Base-by-base conservation (phyloP, 2,797 vertebrate species). In the Leptoclinus maculatus region DNA sequence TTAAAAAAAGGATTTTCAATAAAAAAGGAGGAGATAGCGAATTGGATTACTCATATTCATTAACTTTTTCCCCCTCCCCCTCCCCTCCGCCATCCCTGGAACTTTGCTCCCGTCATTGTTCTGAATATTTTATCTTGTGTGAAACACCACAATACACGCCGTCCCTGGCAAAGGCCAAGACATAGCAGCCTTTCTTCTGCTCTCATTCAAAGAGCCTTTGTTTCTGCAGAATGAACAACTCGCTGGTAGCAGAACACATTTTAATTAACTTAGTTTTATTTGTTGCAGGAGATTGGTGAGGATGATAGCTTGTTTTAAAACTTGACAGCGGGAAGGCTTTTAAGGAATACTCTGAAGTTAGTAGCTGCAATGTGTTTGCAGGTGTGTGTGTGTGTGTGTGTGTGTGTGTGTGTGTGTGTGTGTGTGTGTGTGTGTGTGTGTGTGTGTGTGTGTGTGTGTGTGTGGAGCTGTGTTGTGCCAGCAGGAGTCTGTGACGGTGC, bases 31-130 rank as follows among this genome's bases (percentile, higher is more conserved):
- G 85, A 91, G 92, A 96, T 97, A 96, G 96, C 91, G 95, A 97
- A 97, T 97, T 97, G 96, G 96, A 96, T 97, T 97, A 97, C 96
- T 96, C 95, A 95, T 94, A 96, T 97, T 97, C 96, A 97, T 98
- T 97, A 97, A 96, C 93, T 95, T 95, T 95, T 94, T 95, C 95
- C 93, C 92, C 93, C 23, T 51, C 29, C n/a, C 17, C 11, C 13
- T 36, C 59, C 27, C 39, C 63, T 65, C 32, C 3, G n/a, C 79
- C 82, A 59, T 79, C 79, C 70, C 69, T 81, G 85, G 92, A 91
- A 90, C 92, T 94, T 92, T 92, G 93, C 90, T 85, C 91, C 86
- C 83, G 83, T 90, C 82, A 82, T 86, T 93, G 89, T 91, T 87
- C 86, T 91, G 92, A 93, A 92, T 93, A 92, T 94, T 88, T 92